Base-by-base conservation (phyloP, 2,888 invertebrate genomes). In the Nezara viridula region DNA sequence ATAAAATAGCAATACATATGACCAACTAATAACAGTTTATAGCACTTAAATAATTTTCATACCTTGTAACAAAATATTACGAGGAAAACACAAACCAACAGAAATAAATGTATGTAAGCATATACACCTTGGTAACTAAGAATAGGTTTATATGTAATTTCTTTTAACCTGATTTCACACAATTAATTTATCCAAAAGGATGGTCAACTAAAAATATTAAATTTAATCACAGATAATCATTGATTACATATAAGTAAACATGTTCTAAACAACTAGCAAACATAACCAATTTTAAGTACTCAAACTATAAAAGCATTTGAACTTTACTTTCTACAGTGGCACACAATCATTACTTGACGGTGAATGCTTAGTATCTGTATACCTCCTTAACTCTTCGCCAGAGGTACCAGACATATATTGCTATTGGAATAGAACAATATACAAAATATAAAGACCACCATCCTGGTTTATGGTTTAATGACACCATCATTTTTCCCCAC, bases 381-480 rank as follows among this genome's bases (percentile, higher is more conserved):
- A 96, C 96, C 96, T 97, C 96, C 92, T 94, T 92, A 24, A 94
- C 93, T 91, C 96, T 94, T 89, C 94, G 94, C 91, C 94, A 94
- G 91, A 97, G 94, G 93, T 95, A 96, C 92, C 94, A 95, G 91
- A 96, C 92, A 93, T 97, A 98, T 52, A 95, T 93, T 90, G 93
- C 92, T 91, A 97, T 92, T 89, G 98, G 97, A 91, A 96, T 94
- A 90, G 95, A 93, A 92, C 96, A 95, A 94, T 97, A 98, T 86
- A 95, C 91, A 91, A 95, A 95, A 94, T 97, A 98, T 90, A 96
- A 92, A 87, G 95, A 95, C 97, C 97, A 97, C 94, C 95, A 95
- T 92, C 96, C 96, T 86, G 97, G 96, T 92, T 95, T 95, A 94
- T 97, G 95, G 94, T 96, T 96, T 93, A 96, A 95, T 90, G 95